Percentiles rank a stretch among this genome's conserved stretches.
Evolutionary conservation across 2,888 invertebrate species (phyloP).

Genomic region (Cylindroiulus punctatus): DNA sequence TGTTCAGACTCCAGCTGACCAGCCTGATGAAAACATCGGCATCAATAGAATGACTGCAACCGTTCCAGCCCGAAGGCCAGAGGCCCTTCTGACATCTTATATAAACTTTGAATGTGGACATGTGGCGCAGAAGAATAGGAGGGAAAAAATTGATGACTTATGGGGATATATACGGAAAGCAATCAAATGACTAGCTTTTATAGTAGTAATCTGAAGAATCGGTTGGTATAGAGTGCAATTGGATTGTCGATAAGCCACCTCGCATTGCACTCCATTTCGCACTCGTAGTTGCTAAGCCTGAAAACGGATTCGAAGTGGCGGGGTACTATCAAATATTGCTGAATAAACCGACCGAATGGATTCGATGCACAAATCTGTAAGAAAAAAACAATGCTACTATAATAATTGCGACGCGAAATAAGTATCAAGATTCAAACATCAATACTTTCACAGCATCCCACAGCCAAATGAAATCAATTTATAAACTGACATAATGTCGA

Average conservation of each 20-base stretch:
- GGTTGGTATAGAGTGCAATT: slow-evolving; percentile 23
- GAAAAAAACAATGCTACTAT: background rate
- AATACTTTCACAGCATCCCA: background rate
- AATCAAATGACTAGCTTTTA: slow-evolving; percentile 46
- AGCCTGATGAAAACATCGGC: slow-evolving; percentile 40
- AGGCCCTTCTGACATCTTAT: background rate
- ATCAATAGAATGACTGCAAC: background rate
- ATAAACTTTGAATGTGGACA: slow-evolving; percentile 40
- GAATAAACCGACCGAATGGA: background rate
- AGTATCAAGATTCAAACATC: background rate
- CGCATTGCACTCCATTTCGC: slow-evolving; percentile 34
- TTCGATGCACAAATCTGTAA: background rate
- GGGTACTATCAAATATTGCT: background rate
- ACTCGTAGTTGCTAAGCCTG: slow-evolving; percentile 4
- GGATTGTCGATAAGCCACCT: slow-evolving; percentile 45
- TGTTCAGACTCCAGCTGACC: slow-evolving; percentile 3
- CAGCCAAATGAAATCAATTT: background rate
- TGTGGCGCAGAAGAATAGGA: slow-evolving; percentile 5
- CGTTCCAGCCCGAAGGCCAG: background rate
- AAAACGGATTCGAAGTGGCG: background rate
- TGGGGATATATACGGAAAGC: background rate
- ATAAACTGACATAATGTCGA: too few species aligned
- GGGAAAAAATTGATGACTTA: slow-evolving; percentile 29
- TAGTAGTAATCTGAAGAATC: slow-evolving; percentile 1
- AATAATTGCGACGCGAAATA: background rate